These are phyloP conservation scores for Leptinotarsa haldemani DNA, from an alignment of 2,888 invertebrate genomes.

Conservation along the genomic window DNA sequence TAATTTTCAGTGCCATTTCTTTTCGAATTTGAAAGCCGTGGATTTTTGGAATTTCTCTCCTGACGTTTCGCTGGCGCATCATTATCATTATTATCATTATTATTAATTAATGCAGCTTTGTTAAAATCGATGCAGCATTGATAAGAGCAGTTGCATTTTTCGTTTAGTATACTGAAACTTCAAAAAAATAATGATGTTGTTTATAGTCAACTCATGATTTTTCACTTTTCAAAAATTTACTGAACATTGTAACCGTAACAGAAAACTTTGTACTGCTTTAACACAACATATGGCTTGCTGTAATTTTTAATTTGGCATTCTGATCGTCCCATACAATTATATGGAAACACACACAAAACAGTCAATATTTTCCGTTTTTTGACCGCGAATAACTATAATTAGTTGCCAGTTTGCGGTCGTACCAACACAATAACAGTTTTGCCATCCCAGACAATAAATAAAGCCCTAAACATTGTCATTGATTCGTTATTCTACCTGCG, in stretches of 20 bases:
- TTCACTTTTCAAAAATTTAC: too few relatives aligned
- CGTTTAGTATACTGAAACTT: too few relatives aligned
- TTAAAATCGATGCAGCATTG: too few relatives aligned
- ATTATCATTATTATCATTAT: too few relatives aligned
- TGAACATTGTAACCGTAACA: background rate
- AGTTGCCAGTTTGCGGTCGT: conserved; percentile 50
- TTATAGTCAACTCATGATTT: too few relatives aligned
- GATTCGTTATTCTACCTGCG: conserved; percentile 47
- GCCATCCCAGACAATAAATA: conserved; percentile 55
- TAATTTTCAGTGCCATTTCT: too few relatives aligned
- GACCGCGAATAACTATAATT: conserved; percentile 54
- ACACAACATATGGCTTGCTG: conserved; percentile 26
- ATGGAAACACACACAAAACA: conserved; percentile 25
- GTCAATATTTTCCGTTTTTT: conserved; percentile 43
- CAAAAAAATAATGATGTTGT: too few relatives aligned
- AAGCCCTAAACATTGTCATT: conserved; percentile 59
- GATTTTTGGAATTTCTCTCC: too few relatives aligned
- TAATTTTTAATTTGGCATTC: conserved; percentile 44
- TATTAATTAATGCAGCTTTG: too few relatives aligned
- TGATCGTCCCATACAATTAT: conserved; percentile 41
- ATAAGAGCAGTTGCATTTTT: too few relatives aligned
- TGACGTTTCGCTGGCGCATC: too few relatives aligned
- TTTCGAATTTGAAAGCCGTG: too few relatives aligned
- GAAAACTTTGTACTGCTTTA: background rate
- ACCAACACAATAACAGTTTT: conserved; percentile 51